Percentiles rank a stretch among this genome's conserved stretches.
These are phyloP conservation scores for Spongia lamella DNA, from an alignment of 37 sponge, comb jelly and placozoan species.

Conservation along the genomic window DNA sequence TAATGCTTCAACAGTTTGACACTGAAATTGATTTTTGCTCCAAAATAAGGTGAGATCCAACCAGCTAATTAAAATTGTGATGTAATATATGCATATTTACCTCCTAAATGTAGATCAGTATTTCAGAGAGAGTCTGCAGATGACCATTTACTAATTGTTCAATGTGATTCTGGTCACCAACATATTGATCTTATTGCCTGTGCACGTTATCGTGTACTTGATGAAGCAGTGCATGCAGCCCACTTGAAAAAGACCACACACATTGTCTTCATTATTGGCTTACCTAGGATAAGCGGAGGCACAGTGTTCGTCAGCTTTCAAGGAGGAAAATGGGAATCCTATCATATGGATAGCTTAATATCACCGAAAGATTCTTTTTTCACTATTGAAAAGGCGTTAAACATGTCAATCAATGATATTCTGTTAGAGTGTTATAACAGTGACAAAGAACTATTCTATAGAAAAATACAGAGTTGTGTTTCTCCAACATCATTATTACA, in stretches of 20 bases:
- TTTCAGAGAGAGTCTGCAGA: conserved; percentile 6
- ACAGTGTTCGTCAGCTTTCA: conserved; percentile 14
- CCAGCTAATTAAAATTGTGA: too few species aligned
- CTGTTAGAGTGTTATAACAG: background rate
- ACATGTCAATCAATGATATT: conserved; percentile 8
- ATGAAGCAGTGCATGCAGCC: conserved; percentile 9
- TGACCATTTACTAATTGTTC: conserved; percentile 15
- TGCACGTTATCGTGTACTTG: conserved; percentile 34
- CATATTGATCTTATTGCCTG: conserved; percentile 37
- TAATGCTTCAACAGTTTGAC: conserved; percentile 77
- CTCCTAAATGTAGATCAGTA: conserved; percentile 1
- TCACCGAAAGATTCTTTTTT: conserved; percentile 10
- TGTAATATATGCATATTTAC: too few species aligned
- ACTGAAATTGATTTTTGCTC: conserved; percentile 76
- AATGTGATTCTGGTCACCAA: conserved; percentile 30
- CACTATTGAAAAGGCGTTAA: conserved; percentile 2
- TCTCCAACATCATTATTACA: too few species aligned
- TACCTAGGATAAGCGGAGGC: conserved; percentile 25
- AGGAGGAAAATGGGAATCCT: conserved; percentile 31
- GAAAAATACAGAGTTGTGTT: too few species aligned
- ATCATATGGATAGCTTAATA: conserved; percentile 25
- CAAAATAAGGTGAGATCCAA: conserved; percentile 55
- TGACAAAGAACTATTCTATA: background rate
- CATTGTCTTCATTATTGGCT: conserved; percentile 22
- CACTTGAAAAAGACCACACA: background rate